These are phyloP conservation scores for Trichonephila clavata DNA, from an alignment of 1,140 invertebrate genomes.

Conservation along the genomic window DNA sequence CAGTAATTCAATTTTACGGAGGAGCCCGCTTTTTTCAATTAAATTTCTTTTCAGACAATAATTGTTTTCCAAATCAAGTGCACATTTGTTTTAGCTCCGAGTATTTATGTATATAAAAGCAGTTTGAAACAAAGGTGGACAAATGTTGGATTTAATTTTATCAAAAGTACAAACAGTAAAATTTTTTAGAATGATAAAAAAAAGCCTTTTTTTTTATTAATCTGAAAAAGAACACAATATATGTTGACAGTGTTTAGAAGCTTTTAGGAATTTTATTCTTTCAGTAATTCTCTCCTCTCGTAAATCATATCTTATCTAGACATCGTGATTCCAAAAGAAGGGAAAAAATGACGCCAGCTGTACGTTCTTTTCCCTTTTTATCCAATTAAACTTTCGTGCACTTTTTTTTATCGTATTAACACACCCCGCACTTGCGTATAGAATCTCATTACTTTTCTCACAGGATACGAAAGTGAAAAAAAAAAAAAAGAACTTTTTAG, in stretches of 20 bases:
- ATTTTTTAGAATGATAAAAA: background rate
- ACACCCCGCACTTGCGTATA: background rate
- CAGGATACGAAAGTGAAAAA: background rate
- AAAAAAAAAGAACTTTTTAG: background rate
- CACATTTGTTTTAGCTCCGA: no score
- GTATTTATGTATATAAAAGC: no score
- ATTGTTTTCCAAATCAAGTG: no score
- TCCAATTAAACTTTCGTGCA: slow-evolving; percentile 6
- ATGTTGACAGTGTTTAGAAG: background rate
- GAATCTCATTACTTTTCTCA: background rate
- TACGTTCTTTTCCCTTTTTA: background rate
- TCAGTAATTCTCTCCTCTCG: background rate
- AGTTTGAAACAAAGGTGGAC: background rate
- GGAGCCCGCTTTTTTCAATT: no score
- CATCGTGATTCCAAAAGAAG: background rate
- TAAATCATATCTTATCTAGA: background rate
- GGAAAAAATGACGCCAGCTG: background rate
- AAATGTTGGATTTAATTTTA: background rate
- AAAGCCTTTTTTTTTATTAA: background rate
- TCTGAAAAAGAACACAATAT: background rate
- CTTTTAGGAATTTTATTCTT: background rate
- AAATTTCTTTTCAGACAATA: no score
- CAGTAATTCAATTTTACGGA: no score
- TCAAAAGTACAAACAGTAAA: background rate
- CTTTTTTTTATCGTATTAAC: background rate